Evolutionary conservation across 2,888 invertebrate genomes (phyloP).

Genomic region (Apeira syringaria): DNA sequence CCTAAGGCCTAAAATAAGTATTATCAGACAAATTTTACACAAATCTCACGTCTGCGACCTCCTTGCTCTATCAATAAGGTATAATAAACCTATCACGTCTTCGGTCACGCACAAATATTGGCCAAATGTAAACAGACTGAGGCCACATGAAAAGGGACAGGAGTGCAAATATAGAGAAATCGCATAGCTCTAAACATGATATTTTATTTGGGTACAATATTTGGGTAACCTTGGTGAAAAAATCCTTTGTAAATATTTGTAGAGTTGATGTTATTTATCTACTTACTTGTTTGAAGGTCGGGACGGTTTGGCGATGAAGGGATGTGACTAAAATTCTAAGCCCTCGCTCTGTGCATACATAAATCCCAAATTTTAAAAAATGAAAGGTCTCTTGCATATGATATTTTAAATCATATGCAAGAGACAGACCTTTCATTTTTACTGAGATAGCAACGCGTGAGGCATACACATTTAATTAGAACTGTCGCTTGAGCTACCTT

Average conservation of each 20-base stretch:
- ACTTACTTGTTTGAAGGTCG: background rate
- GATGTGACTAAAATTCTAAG: too few relatives aligned
- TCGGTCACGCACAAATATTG: constrained; percentile 5
- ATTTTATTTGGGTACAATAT: constrained; percentile 2
- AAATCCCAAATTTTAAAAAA: too few relatives aligned
- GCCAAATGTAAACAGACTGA: background rate
- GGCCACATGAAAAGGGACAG: constrained; percentile 1
- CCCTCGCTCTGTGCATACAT: too few relatives aligned
- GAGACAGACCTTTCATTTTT: too few relatives aligned
- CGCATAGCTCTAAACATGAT: background rate
- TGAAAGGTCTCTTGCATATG: too few relatives aligned
- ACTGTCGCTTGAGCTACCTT: too few relatives aligned
- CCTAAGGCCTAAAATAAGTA: background rate
- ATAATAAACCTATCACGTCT: constrained; percentile 7
- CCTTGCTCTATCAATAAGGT: background rate
- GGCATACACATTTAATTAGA: too few relatives aligned
- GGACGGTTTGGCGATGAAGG: too few relatives aligned
- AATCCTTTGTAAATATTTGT: background rate
- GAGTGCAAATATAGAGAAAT: constrained; percentile 6
- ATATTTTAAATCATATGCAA: too few relatives aligned
- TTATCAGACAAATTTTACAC: background rate
- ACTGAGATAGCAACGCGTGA: too few relatives aligned
- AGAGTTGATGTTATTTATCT: background rate
- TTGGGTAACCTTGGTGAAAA: constrained; percentile 4
- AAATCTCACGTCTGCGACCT: background rate